These are phyloP conservation scores for Gallirallus australis DNA, from an alignment of 2,797 vertebrate species.

Conservation along the genomic window DNA sequence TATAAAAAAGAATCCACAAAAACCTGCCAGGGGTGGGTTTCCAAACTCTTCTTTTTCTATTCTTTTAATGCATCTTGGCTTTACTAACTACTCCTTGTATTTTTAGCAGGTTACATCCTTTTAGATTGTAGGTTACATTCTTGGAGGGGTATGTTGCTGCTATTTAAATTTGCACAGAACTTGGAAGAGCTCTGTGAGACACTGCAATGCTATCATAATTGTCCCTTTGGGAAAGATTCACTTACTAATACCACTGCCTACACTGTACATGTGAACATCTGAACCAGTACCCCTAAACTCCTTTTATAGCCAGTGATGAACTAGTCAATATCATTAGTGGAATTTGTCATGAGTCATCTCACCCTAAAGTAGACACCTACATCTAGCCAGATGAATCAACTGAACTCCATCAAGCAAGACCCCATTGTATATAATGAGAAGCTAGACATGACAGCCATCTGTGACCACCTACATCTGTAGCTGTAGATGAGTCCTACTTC, in stretches of 20 bases:
- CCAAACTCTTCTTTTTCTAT: neutral
- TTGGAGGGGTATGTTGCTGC: neutral
- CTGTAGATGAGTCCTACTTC: neutral
- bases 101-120: conserved; percentile 3
- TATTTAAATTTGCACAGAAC: neutral
- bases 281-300: neutral
- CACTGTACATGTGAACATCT: neutral
- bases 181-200: neutral
- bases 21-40: neutral
- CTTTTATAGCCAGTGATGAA: conserved; percentile 1
- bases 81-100: neutral
- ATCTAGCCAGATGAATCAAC: neutral
- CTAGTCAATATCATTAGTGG: neutral
- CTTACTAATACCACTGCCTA: neutral
- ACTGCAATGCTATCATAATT: neutral
- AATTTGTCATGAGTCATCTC: conserved; percentile 12
- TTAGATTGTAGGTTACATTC: neutral
- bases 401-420: neutral
- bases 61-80: neutral
- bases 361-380: neutral
- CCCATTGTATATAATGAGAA: neutral
- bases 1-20: neutral
- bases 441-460: neutral
- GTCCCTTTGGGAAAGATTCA: neutral
- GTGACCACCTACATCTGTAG: neutral